phyloP scores from a whole-genome alignment of 2,797 vertebrate genomes.

The Argyrosomus regius region DNA sequence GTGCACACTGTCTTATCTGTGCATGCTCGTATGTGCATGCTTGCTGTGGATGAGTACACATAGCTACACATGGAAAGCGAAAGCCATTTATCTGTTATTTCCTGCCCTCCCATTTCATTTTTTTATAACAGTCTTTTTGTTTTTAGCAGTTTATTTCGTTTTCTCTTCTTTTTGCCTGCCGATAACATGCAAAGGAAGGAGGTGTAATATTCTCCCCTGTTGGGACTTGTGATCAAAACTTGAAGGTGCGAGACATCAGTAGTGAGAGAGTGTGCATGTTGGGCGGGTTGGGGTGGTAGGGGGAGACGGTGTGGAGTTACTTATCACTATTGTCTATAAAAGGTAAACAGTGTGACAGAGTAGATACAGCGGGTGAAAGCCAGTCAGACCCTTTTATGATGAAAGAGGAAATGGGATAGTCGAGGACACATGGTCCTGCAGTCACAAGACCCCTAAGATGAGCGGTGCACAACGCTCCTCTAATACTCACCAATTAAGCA shows the following conservation, averaged over 20 bases:
- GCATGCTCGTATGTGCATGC: background rate
- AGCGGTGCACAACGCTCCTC: conserved; percentile 80
- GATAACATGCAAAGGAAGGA: conserved; percentile 18
- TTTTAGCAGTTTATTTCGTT: conserved; percentile 35
- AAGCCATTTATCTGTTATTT: conserved; percentile 51
- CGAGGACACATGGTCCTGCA: conserved; percentile 88
- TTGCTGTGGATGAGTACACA: background rate
- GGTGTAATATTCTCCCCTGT: conserved; percentile 51
- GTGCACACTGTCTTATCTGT: background rate
- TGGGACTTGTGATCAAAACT: conserved; percentile 39
- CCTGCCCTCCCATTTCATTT: background rate
- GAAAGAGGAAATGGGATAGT: conserved; percentile 90
- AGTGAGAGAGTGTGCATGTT: conserved; percentile 40
- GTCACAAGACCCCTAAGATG: conserved; percentile 90
- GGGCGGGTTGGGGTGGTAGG: conserved; percentile 11
- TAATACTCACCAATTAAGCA: conserved; percentile 93
- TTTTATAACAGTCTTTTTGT: conserved; percentile 56
- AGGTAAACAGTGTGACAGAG: conserved; percentile 86
- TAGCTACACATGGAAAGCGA: conserved; percentile 48
- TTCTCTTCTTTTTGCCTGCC: conserved; percentile 6
- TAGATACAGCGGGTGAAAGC: conserved; percentile 81
- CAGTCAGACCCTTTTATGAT: conserved; percentile 87
- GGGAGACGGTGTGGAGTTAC: conserved; percentile 76
- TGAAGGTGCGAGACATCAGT: conserved; percentile 43
- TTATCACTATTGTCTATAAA: conserved; percentile 88